These are phyloP conservation scores for Acanthurus tractus DNA, from an alignment of 2,797 vertebrate species.

Conservation along the genomic window DNA sequence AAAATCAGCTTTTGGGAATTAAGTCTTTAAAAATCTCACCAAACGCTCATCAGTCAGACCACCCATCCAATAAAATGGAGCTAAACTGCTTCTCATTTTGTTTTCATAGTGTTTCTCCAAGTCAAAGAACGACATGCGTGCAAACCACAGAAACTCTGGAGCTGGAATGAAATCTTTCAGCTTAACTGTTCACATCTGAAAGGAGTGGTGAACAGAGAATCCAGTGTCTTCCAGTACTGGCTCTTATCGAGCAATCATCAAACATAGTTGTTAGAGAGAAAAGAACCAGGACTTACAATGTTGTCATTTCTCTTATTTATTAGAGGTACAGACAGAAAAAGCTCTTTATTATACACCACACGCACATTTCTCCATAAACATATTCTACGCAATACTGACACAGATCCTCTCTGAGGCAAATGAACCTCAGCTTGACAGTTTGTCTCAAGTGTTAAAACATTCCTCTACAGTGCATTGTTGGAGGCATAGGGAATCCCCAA, in stretches of 20 bases:
- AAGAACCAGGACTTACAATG: conserved; percentile 5
- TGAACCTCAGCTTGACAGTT: conserved; percentile 2
- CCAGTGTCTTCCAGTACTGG: not conserved
- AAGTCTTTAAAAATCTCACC: too few species aligned
- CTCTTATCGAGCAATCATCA: not conserved
- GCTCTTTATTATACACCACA: conserved; percentile 23
- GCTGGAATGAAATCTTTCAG: conserved; percentile 20
- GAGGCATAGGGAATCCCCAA: conserved; percentile 7
- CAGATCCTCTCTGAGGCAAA: conserved; percentile 22
- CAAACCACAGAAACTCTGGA: not conserved
- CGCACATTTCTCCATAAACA: conserved; percentile 38
- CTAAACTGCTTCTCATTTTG: not conserved
- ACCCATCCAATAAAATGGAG: not conserved
- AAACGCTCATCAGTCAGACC: too few species aligned
- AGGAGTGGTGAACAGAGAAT: not conserved
- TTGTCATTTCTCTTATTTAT: conserved; percentile 53
- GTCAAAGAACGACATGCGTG: conserved; percentile 17
- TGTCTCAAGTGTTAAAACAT: conserved; percentile 16
- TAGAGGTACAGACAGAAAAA: conserved; percentile 46
- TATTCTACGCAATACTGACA: conserved; percentile 60
- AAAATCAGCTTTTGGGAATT: too few species aligned
- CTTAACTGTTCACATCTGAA: not conserved
- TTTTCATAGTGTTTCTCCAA: conserved; percentile 2
- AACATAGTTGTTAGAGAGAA: not conserved
- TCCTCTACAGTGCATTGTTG: not conserved